Conservation (phyloP, 2,113 vertebrate species). For the Piaya cayana region DNA sequence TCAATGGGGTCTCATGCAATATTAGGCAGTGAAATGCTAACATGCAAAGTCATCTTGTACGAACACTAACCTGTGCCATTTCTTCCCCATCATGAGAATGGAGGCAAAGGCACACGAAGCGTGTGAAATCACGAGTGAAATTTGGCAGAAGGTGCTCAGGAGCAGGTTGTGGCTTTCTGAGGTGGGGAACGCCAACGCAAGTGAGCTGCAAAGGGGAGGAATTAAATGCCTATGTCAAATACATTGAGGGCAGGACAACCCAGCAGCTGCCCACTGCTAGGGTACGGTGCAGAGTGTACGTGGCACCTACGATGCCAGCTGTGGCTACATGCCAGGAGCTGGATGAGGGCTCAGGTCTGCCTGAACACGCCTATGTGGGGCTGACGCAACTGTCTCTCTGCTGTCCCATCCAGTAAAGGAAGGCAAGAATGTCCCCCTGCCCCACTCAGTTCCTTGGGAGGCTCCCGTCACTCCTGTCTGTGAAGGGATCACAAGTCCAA, state of each 20-base stretch:
- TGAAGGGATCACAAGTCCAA: accelerated
- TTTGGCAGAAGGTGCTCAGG: neutral
- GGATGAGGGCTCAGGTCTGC: neutral
- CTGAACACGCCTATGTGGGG: neutral
- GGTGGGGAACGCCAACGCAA: accelerated
- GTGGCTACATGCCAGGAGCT: neutral
- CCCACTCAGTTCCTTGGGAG: neutral
- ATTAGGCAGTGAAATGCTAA: neutral
- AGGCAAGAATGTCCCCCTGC: neutral
- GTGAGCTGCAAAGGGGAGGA: neutral
- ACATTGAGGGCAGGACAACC: neutral
- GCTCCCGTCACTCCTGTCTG: neutral
- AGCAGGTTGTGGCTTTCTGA: neutral
- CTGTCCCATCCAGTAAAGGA: neutral
- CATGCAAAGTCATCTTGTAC: neutral
- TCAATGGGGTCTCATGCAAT: neutral
- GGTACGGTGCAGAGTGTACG: accelerated
- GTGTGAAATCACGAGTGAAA: accelerated
- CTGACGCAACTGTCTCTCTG: neutral
- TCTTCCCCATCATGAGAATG: neutral
- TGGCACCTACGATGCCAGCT: accelerated
- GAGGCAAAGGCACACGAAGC: neutral
- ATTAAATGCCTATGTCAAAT: accelerated
- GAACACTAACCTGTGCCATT: accelerated
- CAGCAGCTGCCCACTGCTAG: neutral